A percentile compares a stretch with the other conserved stretches of the same genome.
phyloP scores from a whole-genome alignment of 2,888 invertebrate species.

The Blera fallax region DNA sequence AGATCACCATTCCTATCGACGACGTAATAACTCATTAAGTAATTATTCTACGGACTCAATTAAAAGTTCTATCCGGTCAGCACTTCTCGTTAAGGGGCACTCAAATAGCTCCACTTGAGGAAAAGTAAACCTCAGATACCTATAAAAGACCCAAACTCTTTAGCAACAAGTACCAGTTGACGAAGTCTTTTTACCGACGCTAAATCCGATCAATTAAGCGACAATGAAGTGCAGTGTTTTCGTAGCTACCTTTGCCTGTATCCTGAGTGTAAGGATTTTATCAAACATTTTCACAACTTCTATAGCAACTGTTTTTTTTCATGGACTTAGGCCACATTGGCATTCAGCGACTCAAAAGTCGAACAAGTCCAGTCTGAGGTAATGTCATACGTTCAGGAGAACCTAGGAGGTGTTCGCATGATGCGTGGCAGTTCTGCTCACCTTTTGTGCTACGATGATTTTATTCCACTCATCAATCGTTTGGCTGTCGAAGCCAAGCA shows the following conservation, averaged over 20 bases:
- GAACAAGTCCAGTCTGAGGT: slow-evolving; percentile 66
- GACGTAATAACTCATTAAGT: background rate
- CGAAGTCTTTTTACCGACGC: background rate
- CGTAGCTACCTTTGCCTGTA: slow-evolving; percentile 19
- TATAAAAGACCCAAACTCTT: slow-evolving; percentile 32
- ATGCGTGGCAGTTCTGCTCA: slow-evolving; percentile 58
- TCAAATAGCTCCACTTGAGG: slow-evolving; percentile 6
- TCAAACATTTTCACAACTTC: background rate
- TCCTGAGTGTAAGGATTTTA: slow-evolving; percentile 30
- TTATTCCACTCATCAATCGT: slow-evolving; percentile 61
- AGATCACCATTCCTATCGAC: background rate
- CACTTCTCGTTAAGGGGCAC: background rate
- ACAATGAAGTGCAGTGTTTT: slow-evolving; percentile 46
- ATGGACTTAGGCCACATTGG: slow-evolving; percentile 22
- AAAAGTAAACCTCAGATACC: background rate
- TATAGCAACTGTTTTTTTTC: background rate
- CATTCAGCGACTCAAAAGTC: slow-evolving; percentile 5
- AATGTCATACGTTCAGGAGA: slow-evolving; percentile 53
- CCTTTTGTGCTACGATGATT: slow-evolving; percentile 69
- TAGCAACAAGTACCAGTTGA: slow-evolving; percentile 5
- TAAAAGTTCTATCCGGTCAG: background rate
- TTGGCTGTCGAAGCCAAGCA: slow-evolving; percentile 51
- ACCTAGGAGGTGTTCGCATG: slow-evolving; percentile 47
- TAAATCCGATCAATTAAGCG: background rate
- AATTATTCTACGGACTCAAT: background rate